Percentiles rank a stretch among this genome's conserved stretches.
These are phyloP conservation scores for Hypercompe scribonia DNA, from an alignment of 2,888 invertebrate species.

Conservation along the genomic window DNA sequence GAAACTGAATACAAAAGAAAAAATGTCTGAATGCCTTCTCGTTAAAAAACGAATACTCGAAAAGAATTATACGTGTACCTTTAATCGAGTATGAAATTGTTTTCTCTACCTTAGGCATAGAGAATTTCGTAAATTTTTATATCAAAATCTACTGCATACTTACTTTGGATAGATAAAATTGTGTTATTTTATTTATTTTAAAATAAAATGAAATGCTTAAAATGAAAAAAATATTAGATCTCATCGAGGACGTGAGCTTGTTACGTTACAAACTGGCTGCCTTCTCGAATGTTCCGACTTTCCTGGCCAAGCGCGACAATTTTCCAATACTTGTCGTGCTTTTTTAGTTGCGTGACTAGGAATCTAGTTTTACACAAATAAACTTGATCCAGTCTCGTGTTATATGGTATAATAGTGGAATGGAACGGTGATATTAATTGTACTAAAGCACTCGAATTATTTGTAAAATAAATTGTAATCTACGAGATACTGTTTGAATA, in stretches of 20 bases:
- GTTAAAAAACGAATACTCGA: not conserved
- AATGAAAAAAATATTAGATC: conserved; percentile 5
- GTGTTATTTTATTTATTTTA: not conserved
- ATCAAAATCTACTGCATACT: not conserved
- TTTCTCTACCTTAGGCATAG: not conserved
- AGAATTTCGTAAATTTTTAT: not conserved
- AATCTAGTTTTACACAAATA: conserved; percentile 65
- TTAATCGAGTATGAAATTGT: not conserved
- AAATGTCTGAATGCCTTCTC: not conserved
- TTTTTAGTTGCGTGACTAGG: conserved; percentile 53
- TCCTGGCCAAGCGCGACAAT: conserved; percentile 66
- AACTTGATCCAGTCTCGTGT: conserved; percentile 61
- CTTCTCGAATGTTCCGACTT: conserved; percentile 77
- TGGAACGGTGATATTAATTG: conserved; percentile 41
- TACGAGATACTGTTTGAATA: not conserved
- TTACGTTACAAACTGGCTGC: conserved; percentile 59
- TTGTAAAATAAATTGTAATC: conserved; percentile 38
- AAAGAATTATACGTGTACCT: not conserved
- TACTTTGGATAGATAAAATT: not conserved
- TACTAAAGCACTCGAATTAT: conserved; percentile 26
- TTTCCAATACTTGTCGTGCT: conserved; percentile 60
- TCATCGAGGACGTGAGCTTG: conserved; percentile 42
- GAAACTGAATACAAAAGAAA: conserved; percentile 1
- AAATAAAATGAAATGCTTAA: not conserved
- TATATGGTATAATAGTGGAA: conserved; percentile 41